Evolutionary conservation across 2,888 invertebrate species (phyloP).

Genomic region (Gisinianus flammeolus): DNA sequence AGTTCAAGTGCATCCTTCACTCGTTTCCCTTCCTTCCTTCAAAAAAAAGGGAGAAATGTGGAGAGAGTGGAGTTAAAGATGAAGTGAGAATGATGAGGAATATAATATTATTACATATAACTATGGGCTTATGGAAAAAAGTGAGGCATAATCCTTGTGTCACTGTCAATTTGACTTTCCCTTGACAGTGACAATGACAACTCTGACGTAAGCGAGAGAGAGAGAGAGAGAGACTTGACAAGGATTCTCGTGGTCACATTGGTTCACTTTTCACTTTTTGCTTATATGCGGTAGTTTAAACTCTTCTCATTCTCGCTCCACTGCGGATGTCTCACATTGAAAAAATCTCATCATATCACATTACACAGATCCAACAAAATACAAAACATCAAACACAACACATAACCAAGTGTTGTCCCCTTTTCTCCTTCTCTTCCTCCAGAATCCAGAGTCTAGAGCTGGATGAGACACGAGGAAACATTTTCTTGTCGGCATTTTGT

Average conservation of each 20-base stretch:
- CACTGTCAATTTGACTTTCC: constrained; percentile 36
- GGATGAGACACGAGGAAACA: constrained; percentile 34
- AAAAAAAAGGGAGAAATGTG: background rate
- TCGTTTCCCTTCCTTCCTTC: background rate
- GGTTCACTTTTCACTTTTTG: constrained; percentile 10
- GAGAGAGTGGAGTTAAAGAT: background rate
- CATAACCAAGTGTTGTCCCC: background rate
- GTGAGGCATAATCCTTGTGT: constrained; percentile 39
- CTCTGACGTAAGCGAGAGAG: constrained; percentile 23
- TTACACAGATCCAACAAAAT: constrained; percentile 14
- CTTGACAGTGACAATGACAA: constrained; percentile 41
- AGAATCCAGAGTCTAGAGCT: constrained; percentile 3
- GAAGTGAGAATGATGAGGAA: background rate
- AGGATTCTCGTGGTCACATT: constrained; percentile 5
- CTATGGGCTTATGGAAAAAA: constrained; percentile 17
- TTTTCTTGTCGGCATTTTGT: constrained; percentile 21
- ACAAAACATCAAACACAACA: background rate
- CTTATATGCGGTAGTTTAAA: no score
- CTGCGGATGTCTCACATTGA: constrained; percentile 24
- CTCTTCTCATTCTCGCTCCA: constrained; percentile 25
- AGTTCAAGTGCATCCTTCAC: no score
- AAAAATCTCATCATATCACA: constrained; percentile 35
- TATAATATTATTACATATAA: background rate
- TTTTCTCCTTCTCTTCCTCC: constrained; percentile 27
- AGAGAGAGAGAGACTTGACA: constrained; percentile 30